Evolutionary conservation across 1,140 invertebrate genomes (phyloP).

Genomic region (Aphelenchoides besseyi): DNA sequence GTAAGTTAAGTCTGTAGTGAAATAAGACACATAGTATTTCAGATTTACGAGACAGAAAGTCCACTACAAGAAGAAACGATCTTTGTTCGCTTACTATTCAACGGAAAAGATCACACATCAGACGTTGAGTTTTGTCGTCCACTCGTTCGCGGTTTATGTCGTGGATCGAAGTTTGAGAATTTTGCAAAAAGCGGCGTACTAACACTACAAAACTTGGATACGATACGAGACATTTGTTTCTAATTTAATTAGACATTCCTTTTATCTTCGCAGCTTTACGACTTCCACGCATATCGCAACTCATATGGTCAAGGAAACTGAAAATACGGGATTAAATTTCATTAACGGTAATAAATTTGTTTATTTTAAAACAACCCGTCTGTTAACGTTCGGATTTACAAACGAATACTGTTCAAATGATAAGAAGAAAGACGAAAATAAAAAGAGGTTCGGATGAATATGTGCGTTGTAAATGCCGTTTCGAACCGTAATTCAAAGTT

Average conservation of each 20-base stretch:
- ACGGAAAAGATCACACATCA: constrained; percentile 26
- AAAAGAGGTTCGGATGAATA: neutral
- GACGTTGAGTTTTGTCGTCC: constrained; percentile 25
- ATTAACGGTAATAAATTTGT: too few species aligned
- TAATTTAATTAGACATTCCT: neutral
- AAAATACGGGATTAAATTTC: too few species aligned
- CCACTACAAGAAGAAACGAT: constrained; percentile 11
- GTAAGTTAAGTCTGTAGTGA: too few species aligned
- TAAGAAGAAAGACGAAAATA: neutral
- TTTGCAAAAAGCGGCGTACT: constrained; percentile 24
- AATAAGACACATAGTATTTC: too few species aligned
- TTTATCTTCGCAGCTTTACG: neutral
- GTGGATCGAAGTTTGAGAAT: constrained; percentile 20
- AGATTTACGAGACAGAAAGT: constrained; percentile 20
- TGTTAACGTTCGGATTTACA: too few species aligned
- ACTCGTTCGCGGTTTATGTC: constrained; percentile 20
- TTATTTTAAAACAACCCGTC: too few species aligned
- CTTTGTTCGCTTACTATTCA: constrained; percentile 30
- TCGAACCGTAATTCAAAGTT: too few species aligned
- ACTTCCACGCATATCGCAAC: neutral
- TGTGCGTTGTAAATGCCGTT: neutral
- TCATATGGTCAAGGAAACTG: too few species aligned
- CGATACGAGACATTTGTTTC: constrained; percentile 7
- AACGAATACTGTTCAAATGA: neutral
- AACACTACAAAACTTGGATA: neutral